A percentile compares a stretch with the other conserved stretches of the same genome.
Evolutionary conservation across 2,797 vertebrate species (phyloP).

Genomic region (Buphagus erythrorhynchus): DNA sequence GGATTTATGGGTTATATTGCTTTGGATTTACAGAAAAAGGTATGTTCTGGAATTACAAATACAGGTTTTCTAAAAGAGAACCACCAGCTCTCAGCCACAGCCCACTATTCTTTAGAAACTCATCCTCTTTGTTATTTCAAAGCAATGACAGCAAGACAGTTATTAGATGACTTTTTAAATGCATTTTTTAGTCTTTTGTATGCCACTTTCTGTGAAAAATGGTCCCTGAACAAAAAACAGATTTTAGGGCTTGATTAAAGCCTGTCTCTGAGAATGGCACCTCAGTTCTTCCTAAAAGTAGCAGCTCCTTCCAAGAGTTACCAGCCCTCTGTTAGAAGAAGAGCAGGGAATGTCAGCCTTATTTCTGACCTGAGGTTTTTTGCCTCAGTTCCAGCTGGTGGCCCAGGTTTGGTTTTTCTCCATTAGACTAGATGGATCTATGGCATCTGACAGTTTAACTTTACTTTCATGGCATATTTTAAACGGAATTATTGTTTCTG

Average conservation of each 20-base stretch:
- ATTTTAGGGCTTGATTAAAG: neutral
- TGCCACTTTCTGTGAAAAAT: neutral
- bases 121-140: neutral
- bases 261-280: neutral
- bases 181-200: neutral
- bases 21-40: neutral
- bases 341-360: neutral
- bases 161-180: neutral
- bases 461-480: neutral
- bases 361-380: neutral
- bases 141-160: neutral
- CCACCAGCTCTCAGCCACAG: neutral
- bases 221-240: neutral
- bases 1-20: neutral
- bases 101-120: neutral
- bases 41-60: neutral
- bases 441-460: neutral
- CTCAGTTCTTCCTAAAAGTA: neutral
- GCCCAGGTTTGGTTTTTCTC: neutral
- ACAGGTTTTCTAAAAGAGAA: neutral
- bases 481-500: neutral
- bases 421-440: accelerated
- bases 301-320: neutral
- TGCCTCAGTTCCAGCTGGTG: neutral
- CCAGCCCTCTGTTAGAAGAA: neutral